Percentiles rank a stretch among this genome's conserved stretches.
Conservation (phyloP, 2,888 invertebrate genomes). For the Dynastes grantii region DNA sequence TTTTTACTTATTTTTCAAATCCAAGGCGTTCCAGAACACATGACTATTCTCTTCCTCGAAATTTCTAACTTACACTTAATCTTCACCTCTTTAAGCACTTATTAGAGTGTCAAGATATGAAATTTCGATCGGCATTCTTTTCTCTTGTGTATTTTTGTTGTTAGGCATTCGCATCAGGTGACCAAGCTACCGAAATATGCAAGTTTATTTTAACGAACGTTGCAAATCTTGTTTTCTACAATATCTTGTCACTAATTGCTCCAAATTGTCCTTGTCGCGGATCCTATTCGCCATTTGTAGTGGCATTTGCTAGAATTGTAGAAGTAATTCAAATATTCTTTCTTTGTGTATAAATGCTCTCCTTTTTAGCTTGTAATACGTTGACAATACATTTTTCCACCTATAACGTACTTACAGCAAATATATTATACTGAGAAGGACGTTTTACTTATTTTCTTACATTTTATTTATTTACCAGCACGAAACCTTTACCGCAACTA, state of each 20-base stretch:
- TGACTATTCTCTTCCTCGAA: too few species aligned
- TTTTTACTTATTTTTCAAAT: too few species aligned
- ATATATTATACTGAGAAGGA: too few species aligned
- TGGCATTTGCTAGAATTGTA: not conserved
- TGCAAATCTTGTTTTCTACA: not conserved
- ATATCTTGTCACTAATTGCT: not conserved
- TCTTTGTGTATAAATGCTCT: not conserved
- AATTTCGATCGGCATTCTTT: not conserved
- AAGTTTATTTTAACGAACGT: not conserved
- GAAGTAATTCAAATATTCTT: not conserved
- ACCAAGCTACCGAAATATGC: not conserved
- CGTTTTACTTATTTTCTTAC: too few species aligned
- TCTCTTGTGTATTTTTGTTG: not conserved
- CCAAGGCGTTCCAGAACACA: too few species aligned
- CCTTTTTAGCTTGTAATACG: too few species aligned
- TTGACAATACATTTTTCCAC: not conserved
- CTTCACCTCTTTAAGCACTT: too few species aligned
- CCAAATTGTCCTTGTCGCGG: too few species aligned
- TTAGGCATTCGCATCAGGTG: not conserved
- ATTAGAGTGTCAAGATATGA: not conserved
- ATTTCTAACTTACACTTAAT: too few species aligned
- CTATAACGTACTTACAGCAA: too few species aligned
- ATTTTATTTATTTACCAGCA: too few species aligned
- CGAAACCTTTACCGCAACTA: too few species aligned
- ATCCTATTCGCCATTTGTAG: not conserved